Percentiles rank a stretch among this genome's conserved stretches.
Conservation (phyloP, 2,113 vertebrate genomes). For the Mirounga angustirostris region DNA sequence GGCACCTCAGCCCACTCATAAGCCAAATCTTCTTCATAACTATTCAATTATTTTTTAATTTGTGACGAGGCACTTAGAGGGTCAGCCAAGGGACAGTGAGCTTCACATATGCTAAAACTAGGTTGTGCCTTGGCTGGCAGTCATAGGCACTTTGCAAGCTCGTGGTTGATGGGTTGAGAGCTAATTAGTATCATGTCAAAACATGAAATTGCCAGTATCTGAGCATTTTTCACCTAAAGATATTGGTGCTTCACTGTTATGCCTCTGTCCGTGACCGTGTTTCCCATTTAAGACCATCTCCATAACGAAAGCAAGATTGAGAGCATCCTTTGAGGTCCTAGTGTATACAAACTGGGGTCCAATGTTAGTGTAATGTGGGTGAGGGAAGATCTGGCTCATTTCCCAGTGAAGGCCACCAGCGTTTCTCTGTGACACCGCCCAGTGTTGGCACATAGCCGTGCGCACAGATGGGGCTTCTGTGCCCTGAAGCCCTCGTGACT, state of each 20-base stretch:
- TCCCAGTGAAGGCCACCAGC: rapidly evolving
- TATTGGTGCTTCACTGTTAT: rapidly evolving
- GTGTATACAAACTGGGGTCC: rapidly evolving
- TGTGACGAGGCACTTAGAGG: background rate
- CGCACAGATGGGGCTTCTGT: rapidly evolving
- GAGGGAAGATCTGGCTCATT: background rate
- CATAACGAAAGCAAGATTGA: background rate
- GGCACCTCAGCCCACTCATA: background rate
- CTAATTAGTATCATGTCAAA: rapidly evolving
- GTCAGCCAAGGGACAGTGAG: rapidly evolving
- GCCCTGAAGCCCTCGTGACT: background rate
- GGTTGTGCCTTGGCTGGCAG: background rate
- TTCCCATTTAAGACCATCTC: rapidly evolving
- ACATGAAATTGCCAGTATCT: too few relatives aligned
- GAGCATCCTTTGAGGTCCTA: background rate
- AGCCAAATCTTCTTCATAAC: background rate
- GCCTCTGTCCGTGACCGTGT: background rate
- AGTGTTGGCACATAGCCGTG: rapidly evolving
- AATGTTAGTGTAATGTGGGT: rapidly evolving
- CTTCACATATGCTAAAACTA: rapidly evolving
- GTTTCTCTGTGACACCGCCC: rapidly evolving
- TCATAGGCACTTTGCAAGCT: rapidly evolving
- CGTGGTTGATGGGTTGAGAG: background rate
- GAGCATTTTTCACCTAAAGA: background rate
- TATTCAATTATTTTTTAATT: background rate